Evolutionary conservation across 2,888 invertebrate genomes (phyloP), one percentile per base, ranked within the genome.

Genomic region (Cataglyphis livida): DNA sequence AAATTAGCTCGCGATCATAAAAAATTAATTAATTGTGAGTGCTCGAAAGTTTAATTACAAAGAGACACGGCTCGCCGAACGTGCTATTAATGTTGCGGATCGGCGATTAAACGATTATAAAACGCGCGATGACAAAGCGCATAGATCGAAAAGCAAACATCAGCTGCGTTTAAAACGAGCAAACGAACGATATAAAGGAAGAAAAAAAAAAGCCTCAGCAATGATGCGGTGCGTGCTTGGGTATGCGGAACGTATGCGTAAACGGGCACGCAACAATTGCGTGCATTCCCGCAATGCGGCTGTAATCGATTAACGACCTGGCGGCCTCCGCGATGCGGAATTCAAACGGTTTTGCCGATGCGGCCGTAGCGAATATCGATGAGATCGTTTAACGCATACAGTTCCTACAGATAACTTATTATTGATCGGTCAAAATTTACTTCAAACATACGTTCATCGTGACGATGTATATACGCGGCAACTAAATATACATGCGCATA

Each of bases 261-360:
- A 78, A 78, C 59, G 59, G 57, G 35, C 44, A 25, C 59, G 78
- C 70, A 85, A 86, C 81, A 88, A 88, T 86, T 86, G 82, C 62
- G 70, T 83, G 86, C 83, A 88, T 88, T 78, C 57, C 25, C 38
- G 71, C 57, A 70, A 38, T 41, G 65, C 82, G 76, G 62, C 57
- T 74, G 85, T 82, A 79, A 79, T 48, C 73, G 79, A 85, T 88
- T 88, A 86, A 86, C 57, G 84, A 57, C 82, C 85, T 76, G 65
- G 44, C 48, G 81, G 81, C 83, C 79, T 66, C 62, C 66, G 85
- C n/a, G 75, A 35, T 25, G 83, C 61, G 64, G 78, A 76, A 83
- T 81, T 81, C 75, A 83, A 88, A 78, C 59, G 59, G 78, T 70
- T 61, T 70, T 44, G 44, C 44, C 59, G 57, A 70, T 44, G 70